Evolutionary conservation across 2,797 vertebrate species (phyloP).

Genomic region (Cuculus canorus): DNA sequence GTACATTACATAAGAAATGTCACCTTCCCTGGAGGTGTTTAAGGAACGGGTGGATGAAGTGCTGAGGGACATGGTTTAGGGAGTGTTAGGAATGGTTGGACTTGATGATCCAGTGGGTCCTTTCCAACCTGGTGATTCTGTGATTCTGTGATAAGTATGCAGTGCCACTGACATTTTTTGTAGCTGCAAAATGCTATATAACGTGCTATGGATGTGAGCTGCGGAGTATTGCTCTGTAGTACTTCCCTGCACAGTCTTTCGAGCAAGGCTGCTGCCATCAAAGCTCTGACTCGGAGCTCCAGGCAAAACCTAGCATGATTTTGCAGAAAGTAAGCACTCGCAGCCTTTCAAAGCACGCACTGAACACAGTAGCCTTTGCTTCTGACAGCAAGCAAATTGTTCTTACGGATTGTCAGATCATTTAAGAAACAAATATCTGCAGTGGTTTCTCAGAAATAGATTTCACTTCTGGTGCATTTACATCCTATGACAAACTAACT

Average conservation of each 20-base stretch:
- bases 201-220: fast-evolving
- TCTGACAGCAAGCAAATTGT: not conserved
- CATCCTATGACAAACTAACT: not conserved
- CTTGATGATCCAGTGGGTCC: too few species aligned
- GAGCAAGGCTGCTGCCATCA: not conserved
- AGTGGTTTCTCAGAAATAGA: not conserved
- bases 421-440: not conserved
- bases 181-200: not conserved
- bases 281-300: not conserved
- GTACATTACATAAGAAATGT: too few species aligned
- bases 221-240: fast-evolving
- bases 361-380: not conserved
- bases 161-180: not conserved
- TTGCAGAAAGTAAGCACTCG: not conserved
- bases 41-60: too few species aligned
- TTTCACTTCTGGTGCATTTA: too few species aligned
- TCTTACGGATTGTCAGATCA: not conserved
- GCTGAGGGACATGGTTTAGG: too few species aligned
- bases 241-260: not conserved
- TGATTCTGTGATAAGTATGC: too few species aligned
- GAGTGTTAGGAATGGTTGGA: too few species aligned
- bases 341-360: not conserved
- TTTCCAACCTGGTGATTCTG: too few species aligned
- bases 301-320: not conserved
- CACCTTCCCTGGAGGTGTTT: too few species aligned